A percentile compares a stretch with the other conserved stretches of the same genome.
Conservation (phyloP, 2,113 vertebrate species). For the Trichomycterus rosablanca region DNA sequence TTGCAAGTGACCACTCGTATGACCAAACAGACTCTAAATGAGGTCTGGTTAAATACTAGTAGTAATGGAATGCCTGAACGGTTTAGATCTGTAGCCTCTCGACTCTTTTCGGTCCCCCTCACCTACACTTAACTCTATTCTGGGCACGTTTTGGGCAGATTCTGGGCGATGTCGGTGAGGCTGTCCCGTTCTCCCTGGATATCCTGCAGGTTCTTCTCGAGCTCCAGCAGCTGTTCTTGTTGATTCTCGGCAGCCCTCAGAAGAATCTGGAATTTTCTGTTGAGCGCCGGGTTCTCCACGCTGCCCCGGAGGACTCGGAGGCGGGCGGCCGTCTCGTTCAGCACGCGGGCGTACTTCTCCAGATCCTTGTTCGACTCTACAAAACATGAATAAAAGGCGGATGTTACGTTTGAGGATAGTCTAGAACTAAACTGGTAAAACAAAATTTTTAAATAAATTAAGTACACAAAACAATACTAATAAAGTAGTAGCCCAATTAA, state of each 20-base stretch:
- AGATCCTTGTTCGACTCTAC: slow-evolving; percentile 59
- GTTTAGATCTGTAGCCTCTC: slow-evolving; percentile 3
- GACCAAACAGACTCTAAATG: no score
- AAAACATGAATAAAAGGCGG: not conserved
- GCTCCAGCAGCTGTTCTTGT: slow-evolving; percentile 62
- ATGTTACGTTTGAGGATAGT: not conserved
- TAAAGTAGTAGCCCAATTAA: no score
- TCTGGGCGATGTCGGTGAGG: slow-evolving; percentile 78
- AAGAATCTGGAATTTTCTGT: slow-evolving; percentile 71
- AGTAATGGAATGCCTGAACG: not conserved
- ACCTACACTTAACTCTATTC: slow-evolving; percentile 43
- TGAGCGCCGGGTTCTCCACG: slow-evolving; percentile 63
- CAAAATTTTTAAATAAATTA: not conserved
- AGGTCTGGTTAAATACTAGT: no score
- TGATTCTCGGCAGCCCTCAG: slow-evolving; percentile 70
- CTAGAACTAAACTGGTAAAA: not conserved
- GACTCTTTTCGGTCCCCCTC: not conserved
- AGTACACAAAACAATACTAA: not conserved
- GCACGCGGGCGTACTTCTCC: slow-evolving; percentile 57
- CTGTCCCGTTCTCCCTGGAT: slow-evolving; percentile 78
- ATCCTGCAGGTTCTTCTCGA: slow-evolving; percentile 76
- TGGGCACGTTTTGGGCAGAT: slow-evolving; percentile 74
- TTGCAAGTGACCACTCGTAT: no score
- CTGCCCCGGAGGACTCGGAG: slow-evolving; percentile 67
- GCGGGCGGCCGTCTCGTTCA: slow-evolving; percentile 66